phyloP scores from a whole-genome alignment of 1,140 invertebrate species.

The Trichonephila clavipes region DNA sequence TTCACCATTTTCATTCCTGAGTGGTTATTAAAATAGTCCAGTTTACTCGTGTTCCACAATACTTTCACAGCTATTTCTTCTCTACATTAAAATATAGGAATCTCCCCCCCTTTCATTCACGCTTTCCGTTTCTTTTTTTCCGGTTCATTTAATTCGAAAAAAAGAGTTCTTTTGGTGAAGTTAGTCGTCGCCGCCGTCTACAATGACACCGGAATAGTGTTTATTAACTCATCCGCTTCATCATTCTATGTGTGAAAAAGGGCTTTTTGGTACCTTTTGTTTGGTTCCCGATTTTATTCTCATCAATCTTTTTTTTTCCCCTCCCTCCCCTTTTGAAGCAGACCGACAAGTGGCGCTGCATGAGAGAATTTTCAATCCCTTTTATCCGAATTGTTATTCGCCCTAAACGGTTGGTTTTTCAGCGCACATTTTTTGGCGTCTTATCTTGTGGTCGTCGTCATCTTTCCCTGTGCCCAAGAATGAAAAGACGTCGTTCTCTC shows the following conservation, averaged over 20 bases:
- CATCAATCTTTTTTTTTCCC: constrained; percentile 9
- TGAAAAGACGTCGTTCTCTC: not conserved
- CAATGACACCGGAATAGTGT: constrained; percentile 10
- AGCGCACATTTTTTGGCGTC: not conserved
- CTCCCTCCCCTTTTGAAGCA: not conserved
- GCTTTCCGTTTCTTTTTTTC: not conserved
- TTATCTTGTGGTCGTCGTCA: constrained; percentile 18
- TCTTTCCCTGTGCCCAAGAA: not conserved
- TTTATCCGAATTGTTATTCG: constrained; percentile 30
- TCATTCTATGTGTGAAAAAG: constrained; percentile 11
- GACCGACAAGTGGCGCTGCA: constrained; percentile 13
- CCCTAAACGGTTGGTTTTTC: constrained; percentile 18
- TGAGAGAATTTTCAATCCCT: not conserved
- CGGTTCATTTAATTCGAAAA: not conserved
- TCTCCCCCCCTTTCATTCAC: not conserved
- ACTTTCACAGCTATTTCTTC: not conserved
- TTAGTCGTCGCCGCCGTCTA: not conserved
- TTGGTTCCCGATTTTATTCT: constrained; percentile 24
- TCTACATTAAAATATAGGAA: not conserved
- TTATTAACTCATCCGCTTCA: constrained; percentile 26
- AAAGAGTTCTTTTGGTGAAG: not conserved
- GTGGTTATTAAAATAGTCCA: not conserved
- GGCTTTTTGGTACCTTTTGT: not conserved
- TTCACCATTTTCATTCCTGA: not conserved
- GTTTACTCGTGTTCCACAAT: not conserved